Evolutionary conservation across 1,140 invertebrate genomes (phyloP), one percentile per base, ranked within the genome.

Genomic region (Octopus bimaculoides): DNA sequence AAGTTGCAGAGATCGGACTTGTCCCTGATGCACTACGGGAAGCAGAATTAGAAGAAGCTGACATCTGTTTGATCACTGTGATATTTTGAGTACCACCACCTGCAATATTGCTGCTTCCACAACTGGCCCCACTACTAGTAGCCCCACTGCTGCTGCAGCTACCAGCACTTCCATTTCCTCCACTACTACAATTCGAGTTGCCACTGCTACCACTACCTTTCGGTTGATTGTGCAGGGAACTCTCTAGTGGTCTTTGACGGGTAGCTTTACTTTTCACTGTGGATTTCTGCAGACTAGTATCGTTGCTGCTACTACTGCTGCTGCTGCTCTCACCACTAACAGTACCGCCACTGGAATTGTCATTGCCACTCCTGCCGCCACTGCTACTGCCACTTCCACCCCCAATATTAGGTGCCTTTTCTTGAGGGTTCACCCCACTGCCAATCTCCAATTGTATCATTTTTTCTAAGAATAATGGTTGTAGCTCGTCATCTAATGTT

Each of bases 401-500:
- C 52, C 56, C 66, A 73, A 69, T 26, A 73, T n/a, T 69, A 79
- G 78, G 78, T 53, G 54, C 53, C 54, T 55, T 75, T 12, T 54
- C 71, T 10, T 52, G 20, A 75, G 78, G 78, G 52, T 81, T 80
- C 77, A 80, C 75, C 75, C 78, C 79, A 78, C 61, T 83, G 81
- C 79, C 79, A 82, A 55, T 81, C 79, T 52, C 73, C 14, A 56
- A 71, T 53, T 52, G 53, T 55, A 52, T 20, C 54, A n/a, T 71
- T 73, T 26, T 66, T 74, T 54, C 52, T 53, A 52, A 75, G 52
- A 53, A 73, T 61, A 79, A 78, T 76, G 86, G 80, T 69, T 85
- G 81, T 77, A 88, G 81, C 73, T 88, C 84, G 78, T 90, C 88
- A 61, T 92, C 91, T 84, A 94, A 88, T 54, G 93, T 93, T 54